Percentiles rank a stretch among this genome's conserved stretches.
These are phyloP conservation scores for Bostrychus sinensis DNA, from an alignment of 2,113 vertebrate species.

Conservation along the genomic window DNA sequence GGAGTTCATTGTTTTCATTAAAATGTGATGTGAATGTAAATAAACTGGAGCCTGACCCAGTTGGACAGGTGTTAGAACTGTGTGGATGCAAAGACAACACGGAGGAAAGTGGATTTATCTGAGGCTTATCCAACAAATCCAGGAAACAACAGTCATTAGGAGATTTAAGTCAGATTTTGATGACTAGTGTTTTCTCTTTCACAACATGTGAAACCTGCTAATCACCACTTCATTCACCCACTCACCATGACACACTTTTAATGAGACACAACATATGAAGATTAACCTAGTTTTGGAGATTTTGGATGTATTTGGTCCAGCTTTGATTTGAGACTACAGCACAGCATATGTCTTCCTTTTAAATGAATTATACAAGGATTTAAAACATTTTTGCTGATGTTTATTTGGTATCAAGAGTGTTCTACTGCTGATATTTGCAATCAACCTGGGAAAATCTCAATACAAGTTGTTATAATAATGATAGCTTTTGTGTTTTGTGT, in stretches of 20 bases:
- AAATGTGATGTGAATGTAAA: neutral
- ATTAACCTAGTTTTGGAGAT: neutral
- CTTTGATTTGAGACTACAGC: neutral
- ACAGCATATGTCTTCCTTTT: neutral
- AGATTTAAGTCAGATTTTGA: slow-evolving; percentile 41
- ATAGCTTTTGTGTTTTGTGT: too few relatives aligned
- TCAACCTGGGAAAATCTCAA: too few relatives aligned
- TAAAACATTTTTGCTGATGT: neutral
- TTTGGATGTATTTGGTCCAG: neutral
- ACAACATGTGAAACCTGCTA: neutral
- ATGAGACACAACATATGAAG: neutral
- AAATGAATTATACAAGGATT: neutral
- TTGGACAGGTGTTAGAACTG: too few relatives aligned
- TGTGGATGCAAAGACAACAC: neutral
- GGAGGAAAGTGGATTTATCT: slow-evolving; percentile 58
- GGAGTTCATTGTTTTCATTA: too few relatives aligned
- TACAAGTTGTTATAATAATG: too few relatives aligned
- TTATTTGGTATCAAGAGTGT: too few relatives aligned
- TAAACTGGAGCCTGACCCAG: too few relatives aligned
- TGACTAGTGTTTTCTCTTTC: slow-evolving; percentile 38
- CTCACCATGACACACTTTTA: too few relatives aligned
- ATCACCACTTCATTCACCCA: slow-evolving; percentile 5
- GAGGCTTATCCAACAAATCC: slow-evolving; percentile 48
- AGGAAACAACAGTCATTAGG: slow-evolving; percentile 40
- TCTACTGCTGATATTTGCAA: neutral